phyloP scores from a whole-genome alignment of 1,140 invertebrate genomes.

The Macrobrachium rosenbergii region DNA sequence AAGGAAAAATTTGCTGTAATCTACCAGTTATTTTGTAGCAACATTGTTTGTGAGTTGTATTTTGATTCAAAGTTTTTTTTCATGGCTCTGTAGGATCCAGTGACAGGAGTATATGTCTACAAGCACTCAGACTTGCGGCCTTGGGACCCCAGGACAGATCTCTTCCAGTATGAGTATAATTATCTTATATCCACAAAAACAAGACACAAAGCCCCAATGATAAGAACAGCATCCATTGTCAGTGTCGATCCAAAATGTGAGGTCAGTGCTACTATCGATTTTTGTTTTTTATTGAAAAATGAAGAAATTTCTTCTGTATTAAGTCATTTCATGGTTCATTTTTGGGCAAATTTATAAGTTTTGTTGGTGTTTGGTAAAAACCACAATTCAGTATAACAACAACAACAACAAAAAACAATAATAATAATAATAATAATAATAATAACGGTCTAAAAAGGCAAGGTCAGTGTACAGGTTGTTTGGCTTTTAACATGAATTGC shows the following conservation, averaged over 20 bases:
- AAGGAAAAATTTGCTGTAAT: neutral
- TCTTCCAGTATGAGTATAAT: constrained; percentile 83
- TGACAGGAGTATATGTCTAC: constrained; percentile 82
- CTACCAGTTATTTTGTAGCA: neutral
- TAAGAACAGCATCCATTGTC: constrained; percentile 64
- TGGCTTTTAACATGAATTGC: no score
- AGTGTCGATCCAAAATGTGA: constrained; percentile 60
- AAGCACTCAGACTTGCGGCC: constrained; percentile 80
- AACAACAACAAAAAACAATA: no score
- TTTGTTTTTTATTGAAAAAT: no score
- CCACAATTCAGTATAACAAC: no score
- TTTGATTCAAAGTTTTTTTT: neutral
- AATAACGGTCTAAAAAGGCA: no score
- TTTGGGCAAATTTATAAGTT: no score
- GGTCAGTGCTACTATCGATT: neutral
- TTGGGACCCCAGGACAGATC: constrained; percentile 87
- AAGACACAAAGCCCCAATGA: constrained; percentile 71
- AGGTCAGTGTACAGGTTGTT: no score
- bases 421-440: no score
- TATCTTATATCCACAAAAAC: constrained; percentile 74
- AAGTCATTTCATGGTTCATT: no score
- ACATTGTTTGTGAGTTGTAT: neutral
- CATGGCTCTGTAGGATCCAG: constrained; percentile 72
- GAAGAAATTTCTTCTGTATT: no score
- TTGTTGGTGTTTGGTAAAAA: no score